A percentile compares a stretch with the other conserved stretches of the same genome.
phyloP scores from a whole-genome alignment of 2,113 vertebrate species.

The Otus sunia region DNA sequence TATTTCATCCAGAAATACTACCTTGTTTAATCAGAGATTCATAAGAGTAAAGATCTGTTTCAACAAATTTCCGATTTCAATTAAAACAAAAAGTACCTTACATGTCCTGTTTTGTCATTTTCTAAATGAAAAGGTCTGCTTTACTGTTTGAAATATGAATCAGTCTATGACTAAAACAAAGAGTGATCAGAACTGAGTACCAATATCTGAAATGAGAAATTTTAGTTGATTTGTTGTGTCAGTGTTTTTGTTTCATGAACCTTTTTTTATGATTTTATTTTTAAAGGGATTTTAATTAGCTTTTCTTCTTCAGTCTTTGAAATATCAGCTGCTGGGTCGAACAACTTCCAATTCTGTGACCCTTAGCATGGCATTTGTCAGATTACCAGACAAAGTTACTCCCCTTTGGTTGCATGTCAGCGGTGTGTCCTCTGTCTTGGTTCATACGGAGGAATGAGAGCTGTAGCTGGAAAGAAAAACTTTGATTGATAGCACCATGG shows the following conservation, averaged over 20 bases:
- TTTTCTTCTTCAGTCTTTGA: neutral
- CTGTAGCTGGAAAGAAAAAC: neutral
- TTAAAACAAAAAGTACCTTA: neutral
- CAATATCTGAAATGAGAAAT: neutral
- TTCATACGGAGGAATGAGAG: neutral
- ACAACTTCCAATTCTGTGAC: neutral
- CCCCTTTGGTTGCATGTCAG: neutral
- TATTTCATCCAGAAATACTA: neutral
- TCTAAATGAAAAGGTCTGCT: neutral
- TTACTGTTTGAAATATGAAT: neutral
- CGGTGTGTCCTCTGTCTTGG: fast-evolving
- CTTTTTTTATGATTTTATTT: neutral
- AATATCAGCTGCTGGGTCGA: neutral
- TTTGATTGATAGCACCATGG: neutral
- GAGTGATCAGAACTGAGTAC: neutral
- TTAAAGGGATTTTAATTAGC: neutral
- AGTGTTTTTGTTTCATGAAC: neutral
- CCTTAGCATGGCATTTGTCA: neutral
- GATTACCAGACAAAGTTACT: neutral
- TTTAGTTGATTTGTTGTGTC: neutral
- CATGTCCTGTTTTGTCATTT: neutral
- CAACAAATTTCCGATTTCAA: neutral
- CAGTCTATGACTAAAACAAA: neutral
- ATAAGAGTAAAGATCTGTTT: neutral
- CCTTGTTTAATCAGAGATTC: neutral